Evolutionary conservation across 2,888 invertebrate genomes (phyloP), one percentile per base, ranked within the genome.

Genomic region (Drosophila falleni): DNA sequence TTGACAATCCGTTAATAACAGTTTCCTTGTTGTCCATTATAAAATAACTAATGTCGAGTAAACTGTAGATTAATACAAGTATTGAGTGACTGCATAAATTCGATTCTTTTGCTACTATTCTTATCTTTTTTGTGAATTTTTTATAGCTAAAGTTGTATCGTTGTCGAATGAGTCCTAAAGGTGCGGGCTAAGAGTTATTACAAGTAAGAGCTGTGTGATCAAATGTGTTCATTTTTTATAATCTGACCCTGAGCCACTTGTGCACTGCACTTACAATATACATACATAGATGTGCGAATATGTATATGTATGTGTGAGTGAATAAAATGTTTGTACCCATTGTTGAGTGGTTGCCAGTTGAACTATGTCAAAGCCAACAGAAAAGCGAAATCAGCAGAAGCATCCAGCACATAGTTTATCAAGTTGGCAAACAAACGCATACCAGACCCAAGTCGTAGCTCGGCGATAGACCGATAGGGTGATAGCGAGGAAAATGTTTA

Each of bases 361-460:
- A 77, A 78, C 62, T 78, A 73, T 77, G 69, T 74, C 41, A 66
- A 78, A 66, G 61, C 54, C 55, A 59, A 51, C 33, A 42, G 62
- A 55, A 51, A 62, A 49, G 65, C 44, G 56, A 70, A 71, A 79
- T 77, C 74, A 69, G 62, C 59, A 44, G 54, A 29, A 65, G 71
- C 69, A 64, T 64, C 59, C 69, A 54, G 73, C 62, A 71, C 81
- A 87, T 83, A 83, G 87, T 84, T 83, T 67, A 84, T 84, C 81
- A 83, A 84, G 78, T 76, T 72, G 59, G 81, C 78, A 81, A 87
- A 84, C 85, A 87, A 78, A 84, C 81, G 81, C 76, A 71, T 84
- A 68, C 78, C 82, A 77, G n/a, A 46, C 63, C 69, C 44, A 49
- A 51, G 41, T 33, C 39, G 62, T 56, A 55, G 31, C 59, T 49